Evolutionary conservation across 2,888 invertebrate species (phyloP).

Genomic region (Drosophila neutralis): DNA sequence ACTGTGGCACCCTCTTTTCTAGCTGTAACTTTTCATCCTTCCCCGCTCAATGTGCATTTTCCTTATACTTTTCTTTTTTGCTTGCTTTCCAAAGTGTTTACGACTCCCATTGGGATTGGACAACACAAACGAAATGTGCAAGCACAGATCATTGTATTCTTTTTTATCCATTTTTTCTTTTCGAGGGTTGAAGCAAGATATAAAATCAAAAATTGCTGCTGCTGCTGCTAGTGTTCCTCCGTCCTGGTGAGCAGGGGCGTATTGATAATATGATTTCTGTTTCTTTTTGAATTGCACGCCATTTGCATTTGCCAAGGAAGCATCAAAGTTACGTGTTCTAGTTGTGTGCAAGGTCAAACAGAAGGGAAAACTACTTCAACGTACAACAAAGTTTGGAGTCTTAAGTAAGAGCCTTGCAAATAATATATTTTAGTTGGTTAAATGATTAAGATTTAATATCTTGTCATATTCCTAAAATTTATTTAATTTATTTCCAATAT

Average conservation of each 20-base stretch:
- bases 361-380: neutral
- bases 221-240: neutral
- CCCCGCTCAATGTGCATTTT: conserved; percentile 30
- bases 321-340: conserved; percentile 37
- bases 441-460: neutral
- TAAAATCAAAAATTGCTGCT: conserved; percentile 62
- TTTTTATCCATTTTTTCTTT: conserved; percentile 12
- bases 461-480: accelerated
- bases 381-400: neutral
- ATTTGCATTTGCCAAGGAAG: conserved; percentile 56
- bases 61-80: conserved; percentile 12
- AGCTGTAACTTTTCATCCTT: conserved; percentile 21
- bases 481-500: neutral
- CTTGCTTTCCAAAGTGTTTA: conserved; percentile 60
- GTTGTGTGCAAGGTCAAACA: conserved; percentile 36
- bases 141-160: conserved; percentile 53
- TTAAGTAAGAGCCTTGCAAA: neutral
- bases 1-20: conserved; percentile 30
- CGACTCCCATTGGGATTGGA: conserved; percentile 63
- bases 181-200: conserved; percentile 35
- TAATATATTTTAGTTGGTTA: neutral
- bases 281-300: conserved; percentile 49
- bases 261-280: conserved; percentile 63
- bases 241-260: conserved; percentile 29
- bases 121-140: conserved; percentile 61